A percentile compares a stretch with the other conserved stretches of the same genome.
phyloP scores from a whole-genome alignment of 2,888 invertebrate genomes.

The Plagiodera versicolora region DNA sequence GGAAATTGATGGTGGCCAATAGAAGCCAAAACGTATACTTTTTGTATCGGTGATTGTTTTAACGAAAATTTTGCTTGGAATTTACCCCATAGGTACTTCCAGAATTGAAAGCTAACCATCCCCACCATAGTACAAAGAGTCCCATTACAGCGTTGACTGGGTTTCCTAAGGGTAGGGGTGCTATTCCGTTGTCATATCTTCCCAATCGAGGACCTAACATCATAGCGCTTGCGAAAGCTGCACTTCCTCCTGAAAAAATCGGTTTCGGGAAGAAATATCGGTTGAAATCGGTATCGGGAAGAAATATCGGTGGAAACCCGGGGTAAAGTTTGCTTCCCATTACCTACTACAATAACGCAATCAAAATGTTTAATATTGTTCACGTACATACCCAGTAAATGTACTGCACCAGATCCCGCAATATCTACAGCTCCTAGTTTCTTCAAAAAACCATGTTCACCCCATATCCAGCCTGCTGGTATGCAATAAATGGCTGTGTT shows the following conservation, averaged over 20 bases:
- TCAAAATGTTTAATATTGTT: too few relatives aligned
- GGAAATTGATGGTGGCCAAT: too few relatives aligned
- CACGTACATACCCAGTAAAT: constrained; percentile 70
- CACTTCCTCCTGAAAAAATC: constrained; percentile 60
- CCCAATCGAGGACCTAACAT: constrained; percentile 90
- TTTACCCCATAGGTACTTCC: constrained; percentile 81
- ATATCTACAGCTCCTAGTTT: constrained; percentile 87
- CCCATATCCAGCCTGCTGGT: constrained; percentile 94
- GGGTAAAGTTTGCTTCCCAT: too few relatives aligned
- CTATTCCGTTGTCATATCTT: constrained; percentile 76
- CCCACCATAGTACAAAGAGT: constrained; percentile 94
- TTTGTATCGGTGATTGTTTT: too few relatives aligned
- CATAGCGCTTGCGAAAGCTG: constrained; percentile 84
- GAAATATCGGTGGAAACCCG: too few relatives aligned
- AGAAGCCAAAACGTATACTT: too few relatives aligned
- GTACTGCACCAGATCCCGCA: constrained; percentile 89
- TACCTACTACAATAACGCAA: too few relatives aligned
- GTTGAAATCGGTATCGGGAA: too few relatives aligned
- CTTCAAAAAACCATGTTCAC: constrained; percentile 82
- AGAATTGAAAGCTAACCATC: constrained; percentile 94
- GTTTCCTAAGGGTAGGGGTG: constrained; percentile 77
- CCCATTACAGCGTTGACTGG: constrained; percentile 92
- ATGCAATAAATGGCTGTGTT: constrained; percentile 91
- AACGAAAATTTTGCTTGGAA: background rate
- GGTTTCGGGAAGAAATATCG: too few relatives aligned